Evolutionary conservation across 1,140 invertebrate genomes (phyloP).

Genomic region (Danaus plexippus): DNA sequence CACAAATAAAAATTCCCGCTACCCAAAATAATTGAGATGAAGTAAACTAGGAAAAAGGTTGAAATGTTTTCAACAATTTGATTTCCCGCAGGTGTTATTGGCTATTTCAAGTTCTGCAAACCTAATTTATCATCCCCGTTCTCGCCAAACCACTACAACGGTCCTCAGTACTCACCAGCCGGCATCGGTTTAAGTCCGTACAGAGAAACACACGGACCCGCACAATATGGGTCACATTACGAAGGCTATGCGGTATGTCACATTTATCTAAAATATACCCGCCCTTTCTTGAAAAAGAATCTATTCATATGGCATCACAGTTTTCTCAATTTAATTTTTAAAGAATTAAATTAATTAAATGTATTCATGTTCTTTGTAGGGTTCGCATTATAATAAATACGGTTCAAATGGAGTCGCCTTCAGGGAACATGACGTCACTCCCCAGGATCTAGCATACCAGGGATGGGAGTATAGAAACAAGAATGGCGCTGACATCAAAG

Average conservation of each 20-base stretch:
- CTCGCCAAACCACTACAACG: slow-evolving; percentile 47
- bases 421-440: slow-evolving; percentile 75
- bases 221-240: slow-evolving; percentile 55
- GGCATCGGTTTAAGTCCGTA: slow-evolving; percentile 74
- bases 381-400: slow-evolving; percentile 65
- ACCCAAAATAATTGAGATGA: too few relatives aligned
- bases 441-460: slow-evolving; percentile 80
- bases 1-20: too few relatives aligned
- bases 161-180: slow-evolving; percentile 76
- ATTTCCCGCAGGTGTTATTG: slow-evolving; percentile 74
- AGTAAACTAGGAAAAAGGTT: too few relatives aligned
- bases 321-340: too few relatives aligned
- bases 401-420: slow-evolving; percentile 74
- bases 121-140: slow-evolving; percentile 63
- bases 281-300: too few relatives aligned
- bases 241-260: slow-evolving; percentile 50
- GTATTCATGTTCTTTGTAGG: slow-evolving; percentile 26
- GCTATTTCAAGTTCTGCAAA: slow-evolving; percentile 85
- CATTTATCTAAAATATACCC: not conserved
- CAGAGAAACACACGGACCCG: slow-evolving; percentile 60
- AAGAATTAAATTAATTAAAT: too few relatives aligned
- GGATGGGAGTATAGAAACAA: slow-evolving; percentile 71
- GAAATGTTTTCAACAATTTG: too few relatives aligned
- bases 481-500: slow-evolving; percentile 53
- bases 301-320: too few relatives aligned